Conservation (phyloP, 1,140 invertebrate species). For the Drosophila rufa region DNA sequence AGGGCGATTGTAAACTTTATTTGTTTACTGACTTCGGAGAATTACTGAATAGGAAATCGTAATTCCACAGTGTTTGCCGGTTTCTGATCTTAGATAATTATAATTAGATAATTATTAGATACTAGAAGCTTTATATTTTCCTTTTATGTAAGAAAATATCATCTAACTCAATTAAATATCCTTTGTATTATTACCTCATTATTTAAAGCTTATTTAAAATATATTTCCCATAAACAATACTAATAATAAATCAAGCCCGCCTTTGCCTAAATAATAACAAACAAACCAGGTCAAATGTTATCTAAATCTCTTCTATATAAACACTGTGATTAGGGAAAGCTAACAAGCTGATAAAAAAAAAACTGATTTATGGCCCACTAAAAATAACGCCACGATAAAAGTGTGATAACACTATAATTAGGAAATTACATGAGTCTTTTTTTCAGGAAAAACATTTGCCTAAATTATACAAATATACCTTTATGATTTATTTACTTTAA, state of each 20-base stretch:
- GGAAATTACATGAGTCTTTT: slow-evolving; percentile 6
- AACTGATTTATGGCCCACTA: slow-evolving; percentile 3
- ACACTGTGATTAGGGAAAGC: not conserved
- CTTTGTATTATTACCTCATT: not conserved
- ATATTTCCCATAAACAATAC: not conserved
- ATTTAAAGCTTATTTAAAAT: not conserved
- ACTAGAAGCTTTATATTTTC: not conserved
- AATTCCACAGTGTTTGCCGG: not conserved
- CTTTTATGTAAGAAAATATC: too few species aligned
- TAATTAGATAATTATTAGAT: not conserved
- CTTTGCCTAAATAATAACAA: not conserved
- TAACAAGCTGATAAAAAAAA: not conserved
- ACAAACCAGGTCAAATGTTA: slow-evolving; percentile 1
- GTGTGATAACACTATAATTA: slow-evolving; percentile 5
- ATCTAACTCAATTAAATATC: too few species aligned
- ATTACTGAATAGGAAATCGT: not conserved
- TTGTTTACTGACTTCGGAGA: not conserved
- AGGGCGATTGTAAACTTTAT: too few species aligned
- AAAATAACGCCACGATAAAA: not conserved
- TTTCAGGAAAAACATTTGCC: not conserved
- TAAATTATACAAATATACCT: not conserved
- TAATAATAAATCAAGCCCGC: not conserved
- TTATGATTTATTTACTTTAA: not conserved
- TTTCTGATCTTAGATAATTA: not conserved
- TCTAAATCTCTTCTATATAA: slow-evolving; percentile 6